Percentiles rank a stretch among this genome's conserved stretches.
These are phyloP conservation scores for Chromobotia macracanthus DNA, from an alignment of 2,797 vertebrate species.

Conservation along the genomic window DNA sequence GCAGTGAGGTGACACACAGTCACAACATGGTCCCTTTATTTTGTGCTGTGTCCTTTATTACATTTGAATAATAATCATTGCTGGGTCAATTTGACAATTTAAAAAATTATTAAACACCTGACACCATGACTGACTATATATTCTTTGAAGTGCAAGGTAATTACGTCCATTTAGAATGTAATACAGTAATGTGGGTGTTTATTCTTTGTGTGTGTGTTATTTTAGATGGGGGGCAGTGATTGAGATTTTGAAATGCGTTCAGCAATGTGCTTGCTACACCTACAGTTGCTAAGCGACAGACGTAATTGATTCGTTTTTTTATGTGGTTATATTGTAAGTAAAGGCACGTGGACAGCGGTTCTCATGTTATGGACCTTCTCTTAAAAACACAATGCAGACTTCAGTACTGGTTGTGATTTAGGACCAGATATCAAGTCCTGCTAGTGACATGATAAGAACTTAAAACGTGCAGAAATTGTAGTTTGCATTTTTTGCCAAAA, in stretches of 20 bases:
- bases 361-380: background rate
- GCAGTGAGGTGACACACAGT: background rate
- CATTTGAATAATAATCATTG: background rate
- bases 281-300: conserved; percentile 53
- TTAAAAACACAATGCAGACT: background rate
- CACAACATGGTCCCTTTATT: conserved; percentile 5
- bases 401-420: too few species aligned
- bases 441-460: too few species aligned
- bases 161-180: too few species aligned
- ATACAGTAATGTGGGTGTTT: background rate
- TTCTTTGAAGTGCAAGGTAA: too few species aligned
- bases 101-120: too few species aligned
- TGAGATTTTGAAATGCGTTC: conserved; percentile 39
- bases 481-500: too few species aligned
- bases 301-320: conserved; percentile 41
- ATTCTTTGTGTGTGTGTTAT: background rate
- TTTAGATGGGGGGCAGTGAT: background rate
- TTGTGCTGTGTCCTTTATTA: background rate
- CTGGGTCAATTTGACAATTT: background rate
- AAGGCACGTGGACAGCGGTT: too few species aligned
- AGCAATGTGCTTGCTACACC: conserved; percentile 16
- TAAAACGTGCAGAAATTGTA: too few species aligned
- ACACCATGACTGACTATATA: too few species aligned
- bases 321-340: too few species aligned
- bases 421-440: too few species aligned